A percentile compares a stretch with the other conserved stretches of the same genome.
These are phyloP conservation scores for Pycnonotus jocosus DNA, from an alignment of 2,113 vertebrate species.

Conservation along the genomic window DNA sequence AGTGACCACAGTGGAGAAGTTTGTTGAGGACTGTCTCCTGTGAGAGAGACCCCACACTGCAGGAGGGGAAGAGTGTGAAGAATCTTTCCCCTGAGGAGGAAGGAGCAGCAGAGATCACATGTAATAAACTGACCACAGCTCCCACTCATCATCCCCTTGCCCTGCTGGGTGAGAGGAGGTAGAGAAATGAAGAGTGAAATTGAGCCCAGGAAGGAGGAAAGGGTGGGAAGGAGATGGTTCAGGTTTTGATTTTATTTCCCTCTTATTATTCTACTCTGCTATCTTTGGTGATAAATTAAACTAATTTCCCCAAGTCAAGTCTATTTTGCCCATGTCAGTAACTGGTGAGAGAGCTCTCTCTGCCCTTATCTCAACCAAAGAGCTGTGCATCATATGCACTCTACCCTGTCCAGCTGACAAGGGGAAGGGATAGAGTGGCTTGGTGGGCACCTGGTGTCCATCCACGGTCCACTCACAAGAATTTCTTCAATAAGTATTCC, in stretches of 20 bases:
- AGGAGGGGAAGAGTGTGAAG: neutral
- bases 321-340: neutral
- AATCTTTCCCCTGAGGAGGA: neutral
- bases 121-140: neutral
- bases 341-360: neutral
- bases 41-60: accelerated
- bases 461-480: neutral
- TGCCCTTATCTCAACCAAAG: neutral
- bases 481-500: neutral
- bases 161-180: accelerated
- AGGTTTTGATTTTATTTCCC: neutral
- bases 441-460: neutral
- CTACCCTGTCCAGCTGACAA: neutral
- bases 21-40: neutral
- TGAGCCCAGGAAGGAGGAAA: neutral
- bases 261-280: neutral
- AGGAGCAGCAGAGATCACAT: neutral
- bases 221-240: neutral
- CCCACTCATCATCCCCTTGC: too few relatives aligned
- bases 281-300: neutral
- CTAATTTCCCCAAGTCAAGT: neutral
- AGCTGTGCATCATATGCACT: accelerated
- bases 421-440: neutral
- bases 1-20: neutral
- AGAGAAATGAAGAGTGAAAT: neutral